These are phyloP conservation scores for Mythimna lalbum DNA, from an alignment of 2,888 invertebrate genomes.

Conservation along the genomic window DNA sequence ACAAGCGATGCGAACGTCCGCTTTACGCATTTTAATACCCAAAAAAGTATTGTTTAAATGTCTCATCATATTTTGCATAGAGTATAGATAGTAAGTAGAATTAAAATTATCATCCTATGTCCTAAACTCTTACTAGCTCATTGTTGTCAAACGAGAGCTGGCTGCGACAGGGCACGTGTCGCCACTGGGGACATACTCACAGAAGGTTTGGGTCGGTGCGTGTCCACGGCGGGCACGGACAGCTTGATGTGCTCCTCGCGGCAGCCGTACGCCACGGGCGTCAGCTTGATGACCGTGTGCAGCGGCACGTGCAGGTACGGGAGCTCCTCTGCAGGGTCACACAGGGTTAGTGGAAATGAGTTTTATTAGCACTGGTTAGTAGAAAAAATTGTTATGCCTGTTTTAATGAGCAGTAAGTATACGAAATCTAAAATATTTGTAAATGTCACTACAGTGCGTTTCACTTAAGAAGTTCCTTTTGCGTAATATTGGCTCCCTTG, in stretches of 20 bases:
- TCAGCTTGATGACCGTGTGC: constrained; percentile 99
- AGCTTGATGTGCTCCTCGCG: constrained; percentile 98
- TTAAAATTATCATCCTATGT: neutral
- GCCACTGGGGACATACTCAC: constrained; percentile 84
- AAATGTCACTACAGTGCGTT: too few relatives aligned
- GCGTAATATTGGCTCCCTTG: too few relatives aligned
- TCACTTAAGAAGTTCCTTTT: too few relatives aligned
- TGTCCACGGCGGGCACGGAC: constrained; percentile 98
- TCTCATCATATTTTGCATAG: too few relatives aligned
- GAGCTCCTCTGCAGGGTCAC: constrained; percentile 93
- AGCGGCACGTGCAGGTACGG: constrained; percentile 97
- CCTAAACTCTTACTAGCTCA: neutral
- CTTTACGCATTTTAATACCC: too few relatives aligned
- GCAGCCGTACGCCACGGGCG: constrained; percentile 99
- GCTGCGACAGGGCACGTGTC: neutral
- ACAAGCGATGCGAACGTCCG: too few relatives aligned
- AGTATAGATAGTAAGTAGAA: too few relatives aligned
- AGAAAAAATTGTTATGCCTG: too few relatives aligned
- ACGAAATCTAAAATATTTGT: too few relatives aligned
- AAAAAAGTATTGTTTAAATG: too few relatives aligned
- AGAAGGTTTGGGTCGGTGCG: constrained; percentile 97
- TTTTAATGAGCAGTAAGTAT: too few relatives aligned
- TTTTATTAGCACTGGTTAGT: neutral
- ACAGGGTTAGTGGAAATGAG: neutral
- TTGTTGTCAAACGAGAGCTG: neutral